phyloP scores from a whole-genome alignment of 1,140 invertebrate species.

The Drosophila bipectinata region DNA sequence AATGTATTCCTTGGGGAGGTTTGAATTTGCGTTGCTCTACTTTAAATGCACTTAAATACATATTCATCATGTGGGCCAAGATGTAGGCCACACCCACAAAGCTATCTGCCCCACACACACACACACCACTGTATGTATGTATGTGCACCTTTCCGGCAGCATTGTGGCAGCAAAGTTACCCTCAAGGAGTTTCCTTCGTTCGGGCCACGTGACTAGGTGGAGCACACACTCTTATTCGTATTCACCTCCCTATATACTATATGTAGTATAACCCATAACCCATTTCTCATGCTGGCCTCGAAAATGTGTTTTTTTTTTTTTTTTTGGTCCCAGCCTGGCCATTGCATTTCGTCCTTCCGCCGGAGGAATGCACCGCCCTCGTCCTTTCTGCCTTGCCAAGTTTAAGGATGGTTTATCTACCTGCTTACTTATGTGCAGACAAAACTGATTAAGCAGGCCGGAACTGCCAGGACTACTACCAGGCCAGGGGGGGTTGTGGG shows the following conservation, averaged over 20 bases:
- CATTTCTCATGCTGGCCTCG: conserved; percentile 33
- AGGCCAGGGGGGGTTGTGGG: no score
- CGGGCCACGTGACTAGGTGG: conserved; percentile 27
- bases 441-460: conserved; percentile 44
- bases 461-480: conserved; percentile 8
- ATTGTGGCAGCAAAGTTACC: conserved; percentile 43
- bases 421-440: conserved; percentile 49
- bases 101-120: conserved; percentile 1
- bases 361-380: neutral
- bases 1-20: neutral
- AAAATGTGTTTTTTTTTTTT: conserved; percentile 27
- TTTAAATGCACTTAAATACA: conserved; percentile 34
- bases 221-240: neutral
- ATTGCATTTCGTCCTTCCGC: conserved; percentile 20
- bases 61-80: conserved; percentile 53
- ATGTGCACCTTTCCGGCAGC: conserved; percentile 9
- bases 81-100: conserved; percentile 66
- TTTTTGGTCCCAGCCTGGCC: conserved; percentile 16
- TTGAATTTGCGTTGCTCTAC: neutral
- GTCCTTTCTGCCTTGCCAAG: conserved; percentile 5
- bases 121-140: neutral
- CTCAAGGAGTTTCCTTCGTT: conserved; percentile 43
- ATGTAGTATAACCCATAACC: neutral
- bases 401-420: conserved; percentile 44
- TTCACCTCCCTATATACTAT: no score